These are phyloP conservation scores for Bombus sibiricus DNA, from an alignment of 1,140 invertebrate species.

Conservation along the genomic window DNA sequence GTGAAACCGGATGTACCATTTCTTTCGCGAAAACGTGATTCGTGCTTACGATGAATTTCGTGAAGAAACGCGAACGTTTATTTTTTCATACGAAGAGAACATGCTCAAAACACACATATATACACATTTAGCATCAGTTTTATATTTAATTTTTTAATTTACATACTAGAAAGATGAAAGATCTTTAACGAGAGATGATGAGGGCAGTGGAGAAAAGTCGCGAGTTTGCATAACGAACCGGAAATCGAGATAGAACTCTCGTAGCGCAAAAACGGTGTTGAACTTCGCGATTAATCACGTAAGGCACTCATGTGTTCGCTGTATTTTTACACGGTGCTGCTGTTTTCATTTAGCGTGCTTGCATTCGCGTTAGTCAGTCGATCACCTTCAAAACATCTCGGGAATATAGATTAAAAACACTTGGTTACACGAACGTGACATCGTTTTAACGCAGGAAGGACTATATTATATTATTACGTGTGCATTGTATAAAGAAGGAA, in stretches of 20 bases:
- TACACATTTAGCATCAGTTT: slow-evolving; percentile 51
- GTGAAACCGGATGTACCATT: neutral
- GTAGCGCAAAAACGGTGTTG: slow-evolving; percentile 9
- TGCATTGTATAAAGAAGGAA: neutral
- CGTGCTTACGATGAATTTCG: slow-evolving; percentile 48
- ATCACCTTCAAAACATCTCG: slow-evolving; percentile 51
- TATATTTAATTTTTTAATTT: slow-evolving; percentile 64
- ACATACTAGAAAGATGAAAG: slow-evolving; percentile 20
- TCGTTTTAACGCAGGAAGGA: neutral
- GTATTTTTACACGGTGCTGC: slow-evolving; percentile 62
- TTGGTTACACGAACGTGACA: slow-evolving; percentile 34
- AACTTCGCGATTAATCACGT: slow-evolving; percentile 18
- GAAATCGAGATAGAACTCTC: slow-evolving; percentile 10
- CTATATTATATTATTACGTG: slow-evolving; percentile 25
- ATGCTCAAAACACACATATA: slow-evolving; percentile 51
- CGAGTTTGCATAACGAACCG: slow-evolving; percentile 19
- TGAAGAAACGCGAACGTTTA: slow-evolving; percentile 46
- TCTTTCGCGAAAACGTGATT: slow-evolving; percentile 16
- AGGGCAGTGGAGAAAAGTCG: neutral
- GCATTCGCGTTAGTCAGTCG: slow-evolving; percentile 41
- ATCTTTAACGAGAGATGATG: neutral
- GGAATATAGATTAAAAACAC: slow-evolving; percentile 28
- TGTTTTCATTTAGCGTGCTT: slow-evolving; percentile 60
- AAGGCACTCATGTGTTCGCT: slow-evolving; percentile 29
- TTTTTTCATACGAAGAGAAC: slow-evolving; percentile 60